phyloP scores from a whole-genome alignment of 2,888 invertebrate species.

The Ligdia adustata region DNA sequence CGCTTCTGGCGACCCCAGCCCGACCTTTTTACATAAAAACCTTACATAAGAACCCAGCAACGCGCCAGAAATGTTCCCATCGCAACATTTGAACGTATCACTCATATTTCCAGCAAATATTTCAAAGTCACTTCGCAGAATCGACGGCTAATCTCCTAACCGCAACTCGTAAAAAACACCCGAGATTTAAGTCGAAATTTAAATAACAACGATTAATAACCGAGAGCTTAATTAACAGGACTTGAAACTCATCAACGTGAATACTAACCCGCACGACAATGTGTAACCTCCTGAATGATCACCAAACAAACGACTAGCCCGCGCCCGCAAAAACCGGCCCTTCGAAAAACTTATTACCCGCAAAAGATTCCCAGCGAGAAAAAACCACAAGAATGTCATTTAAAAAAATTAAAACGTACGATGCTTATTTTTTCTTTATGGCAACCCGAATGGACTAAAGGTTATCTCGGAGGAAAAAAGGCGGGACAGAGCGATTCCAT shows the following conservation, averaged over 20 bases:
- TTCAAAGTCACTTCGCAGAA: slow-evolving; percentile 67
- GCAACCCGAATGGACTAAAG: slow-evolving; percentile 80
- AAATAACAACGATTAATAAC: slow-evolving; percentile 78
- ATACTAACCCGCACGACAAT: slow-evolving; percentile 54
- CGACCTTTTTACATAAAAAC: slow-evolving; percentile 55
- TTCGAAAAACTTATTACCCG: slow-evolving; percentile 71
- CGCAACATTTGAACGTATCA: slow-evolving; percentile 51
- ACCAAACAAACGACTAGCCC: slow-evolving; percentile 61
- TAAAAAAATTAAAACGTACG: slow-evolving; percentile 81
- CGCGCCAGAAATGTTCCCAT: slow-evolving; percentile 33
- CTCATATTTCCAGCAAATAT: slow-evolving; percentile 62
- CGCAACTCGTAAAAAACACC: slow-evolving; percentile 73
- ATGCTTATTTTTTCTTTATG: slow-evolving; percentile 78
- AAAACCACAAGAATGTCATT: slow-evolving; percentile 83
- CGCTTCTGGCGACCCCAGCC: slow-evolving; percentile 74
- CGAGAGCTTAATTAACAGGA: slow-evolving; percentile 69
- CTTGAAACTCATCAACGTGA: slow-evolving; percentile 62
- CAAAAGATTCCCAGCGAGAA: slow-evolving; percentile 75
- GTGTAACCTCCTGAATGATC: slow-evolving; percentile 59
- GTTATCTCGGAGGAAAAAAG: slow-evolving; percentile 82
- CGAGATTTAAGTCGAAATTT: slow-evolving; percentile 64
- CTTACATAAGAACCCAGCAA: slow-evolving; percentile 29
- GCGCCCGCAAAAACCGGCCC: slow-evolving; percentile 70
- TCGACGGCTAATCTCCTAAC: slow-evolving; percentile 70
- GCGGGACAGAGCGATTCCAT: slow-evolving; percentile 83